phyloP scores from a whole-genome alignment of 2,113 vertebrate species.

The Globicephala melas region DNA sequence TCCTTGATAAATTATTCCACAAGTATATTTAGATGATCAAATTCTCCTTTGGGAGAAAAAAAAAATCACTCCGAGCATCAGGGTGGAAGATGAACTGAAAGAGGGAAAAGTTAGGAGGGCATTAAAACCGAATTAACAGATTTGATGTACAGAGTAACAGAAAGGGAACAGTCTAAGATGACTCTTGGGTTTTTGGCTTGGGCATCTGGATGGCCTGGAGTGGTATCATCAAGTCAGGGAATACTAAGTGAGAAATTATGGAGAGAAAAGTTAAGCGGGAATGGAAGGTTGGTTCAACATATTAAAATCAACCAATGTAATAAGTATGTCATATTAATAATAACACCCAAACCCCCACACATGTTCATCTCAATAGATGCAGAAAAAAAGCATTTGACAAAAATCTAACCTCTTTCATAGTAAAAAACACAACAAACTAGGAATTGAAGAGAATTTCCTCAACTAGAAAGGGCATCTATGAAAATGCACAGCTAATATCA shows the following conservation, averaged over 20 bases:
- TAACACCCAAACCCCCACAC: not conserved
- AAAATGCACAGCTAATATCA: not conserved
- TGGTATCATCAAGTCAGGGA: not conserved
- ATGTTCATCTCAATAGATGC: not conserved
- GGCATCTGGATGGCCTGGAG: not conserved
- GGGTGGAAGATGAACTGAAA: not conserved
- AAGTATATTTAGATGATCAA: not conserved
- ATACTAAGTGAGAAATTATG: not conserved
- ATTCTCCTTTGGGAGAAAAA: not conserved
- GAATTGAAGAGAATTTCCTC: not conserved
- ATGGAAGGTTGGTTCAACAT: not conserved
- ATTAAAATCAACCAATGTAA: conserved; percentile 6
- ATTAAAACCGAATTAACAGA: not conserved
- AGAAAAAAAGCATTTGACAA: not conserved
- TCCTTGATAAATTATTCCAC: conserved; percentile 27
- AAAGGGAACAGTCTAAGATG: not conserved
- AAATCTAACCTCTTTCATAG: not conserved
- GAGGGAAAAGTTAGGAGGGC: not conserved
- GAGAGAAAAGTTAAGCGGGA: not conserved
- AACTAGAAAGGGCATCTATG: not conserved
- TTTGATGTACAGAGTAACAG: not conserved
- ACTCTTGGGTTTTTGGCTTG: not conserved
- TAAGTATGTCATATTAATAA: not conserved
- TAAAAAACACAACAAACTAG: not conserved
- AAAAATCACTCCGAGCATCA: not conserved